Evolutionary conservation across 2,888 invertebrate species (phyloP), one percentile per base, ranked within the genome.

Genomic region (Drosophila formosana): DNA sequence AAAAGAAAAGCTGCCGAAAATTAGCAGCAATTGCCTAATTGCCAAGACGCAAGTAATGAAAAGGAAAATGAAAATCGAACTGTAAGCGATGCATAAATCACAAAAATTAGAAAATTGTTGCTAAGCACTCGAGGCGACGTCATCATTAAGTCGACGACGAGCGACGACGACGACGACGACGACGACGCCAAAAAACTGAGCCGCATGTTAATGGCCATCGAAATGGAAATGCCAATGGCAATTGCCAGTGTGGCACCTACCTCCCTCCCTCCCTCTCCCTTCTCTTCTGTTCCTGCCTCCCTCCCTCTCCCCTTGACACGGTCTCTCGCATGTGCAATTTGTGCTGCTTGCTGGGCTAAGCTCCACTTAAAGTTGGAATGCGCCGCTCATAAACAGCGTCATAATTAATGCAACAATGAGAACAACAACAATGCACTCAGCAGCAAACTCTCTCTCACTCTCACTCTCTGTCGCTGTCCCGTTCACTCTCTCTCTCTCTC

Each of bases 41-140:
- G 39, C 13, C 6, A 9, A 32, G 32, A 32, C 9, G 32, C 18
- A 18, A 18, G 18, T 1, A 32, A 6, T 7, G 8, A 5, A 8
- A 11, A 43, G 43, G 41, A 65, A 52, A 66, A 43, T 51, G 41
- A 65, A 52, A 66, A 66, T 65, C 51, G 52, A 65, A 46, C n/a
- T 45, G 45, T 30, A 34, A 9, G 39, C 39, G 37, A 49, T 37
- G 50, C 50, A 37, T 30, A 51, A 51, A 65, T 39, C 18, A 30
- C 30, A 25, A 25, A 51, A 52, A 65, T 32, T 37, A 37, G 37
- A n/a, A 11, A 37, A 37, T 45, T 37, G 32, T 18, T 52, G 64
- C 34, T 26, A 43, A 62, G 47, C 47, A n/a, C 30, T 43, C 28
- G 18, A 18, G 46, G 47, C 26, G 28, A 68, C 68, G 68, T 57